Evolutionary conservation across 2,113 vertebrate species (phyloP), one percentile per base, ranked within the genome.

Genomic region (Bubo scandiacus): DNA sequence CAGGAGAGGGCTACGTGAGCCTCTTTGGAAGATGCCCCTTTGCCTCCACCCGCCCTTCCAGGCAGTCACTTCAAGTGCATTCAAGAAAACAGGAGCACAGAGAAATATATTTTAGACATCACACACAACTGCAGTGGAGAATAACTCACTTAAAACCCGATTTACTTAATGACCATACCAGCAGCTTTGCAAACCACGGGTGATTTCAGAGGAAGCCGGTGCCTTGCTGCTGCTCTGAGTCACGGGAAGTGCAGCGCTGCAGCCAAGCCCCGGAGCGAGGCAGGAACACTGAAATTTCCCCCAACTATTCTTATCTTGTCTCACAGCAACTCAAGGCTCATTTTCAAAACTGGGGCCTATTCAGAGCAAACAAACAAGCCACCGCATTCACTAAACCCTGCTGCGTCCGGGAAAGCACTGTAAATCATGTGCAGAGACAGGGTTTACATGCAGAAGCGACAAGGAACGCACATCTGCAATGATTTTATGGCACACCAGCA

Each of bases 61-160:
- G 17, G 21, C 5, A 3, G 32, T 2, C 66, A 20, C 10, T 13
- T 11, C 1, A 0, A 52, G 51, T 0, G 2, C 4, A 2, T 15
- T 10, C 32, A 55, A 61, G 27, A 38, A 68, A 27, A 26, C 9
- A 34, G 67, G 51, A 70, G 63, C 79, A 36, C 49, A 32, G 43
- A 0, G 3, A 78, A 65, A 61, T 23, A 1, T 9, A 17, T 10
- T 51, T 54, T 1, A 51, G 58, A 54, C 68, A 38, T 6, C 30
- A 9, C 38, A 9, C 0, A 0, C 3, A 34, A 26, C 32, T 16
- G 14, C 58, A 25, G 58, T 1, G 0, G 63, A 43, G 18, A 29
- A 45, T 0, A 79, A 51, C 72, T 79, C 52, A 1, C 45, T 36
- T 3, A 77, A 75, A 38, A 30, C 19, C 38, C 1, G 5, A 30